Base-by-base conservation (phyloP, 2,888 invertebrate genomes). In the Orchestes rusci region DNA sequence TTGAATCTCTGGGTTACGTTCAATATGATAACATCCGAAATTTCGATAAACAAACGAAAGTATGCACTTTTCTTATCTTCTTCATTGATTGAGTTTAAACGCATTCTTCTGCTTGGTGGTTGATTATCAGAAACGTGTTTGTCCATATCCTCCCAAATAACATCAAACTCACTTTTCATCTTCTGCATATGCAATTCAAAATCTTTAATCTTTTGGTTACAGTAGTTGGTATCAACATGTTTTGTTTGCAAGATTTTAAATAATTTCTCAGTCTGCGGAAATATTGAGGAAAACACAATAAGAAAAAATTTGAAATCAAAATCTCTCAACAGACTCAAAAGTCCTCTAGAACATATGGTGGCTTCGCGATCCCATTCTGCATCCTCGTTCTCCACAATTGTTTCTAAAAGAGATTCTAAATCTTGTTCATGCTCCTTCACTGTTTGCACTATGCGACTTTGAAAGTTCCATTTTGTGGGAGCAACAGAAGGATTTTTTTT, bases 241-340 rank as follows among this genome's bases (percentile, higher is more conserved):
- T 29, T 45, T 10, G 15, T 28, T 16, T 45, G 39, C 20, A 45
- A 34, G 12, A 39, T 20, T 28, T 35, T 16, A 12, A 19, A 35
- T 3, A 45, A 10, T n/a, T 16, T 1, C 8, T 39, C 45, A 4
- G 35, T 3, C 12, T 10, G n/a, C 3, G 45, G 39, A 18, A 39
- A 51, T 33, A 52, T 51, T 27, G 40, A 40, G 19, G 41, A 30
- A 51, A 53, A 56, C 13, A 56, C 17, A 18, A 37, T 27, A 4
- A 54, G 27, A 20, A 54, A 43, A 45, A 56, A 53, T 39, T 47
- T 49, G 32, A 52, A 52, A 36, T 53, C 31, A 46, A 51, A 52
- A 18, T 48, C 40, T 32, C 45, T 20, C 4, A 51, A 19, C 16
- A 41, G 15, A 7, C 48, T 3, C 18, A 41, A 46, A 18, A 34